These are phyloP conservation scores for Indri indri DNA, from an alignment of 2,113 vertebrate species.

Conservation along the genomic window DNA sequence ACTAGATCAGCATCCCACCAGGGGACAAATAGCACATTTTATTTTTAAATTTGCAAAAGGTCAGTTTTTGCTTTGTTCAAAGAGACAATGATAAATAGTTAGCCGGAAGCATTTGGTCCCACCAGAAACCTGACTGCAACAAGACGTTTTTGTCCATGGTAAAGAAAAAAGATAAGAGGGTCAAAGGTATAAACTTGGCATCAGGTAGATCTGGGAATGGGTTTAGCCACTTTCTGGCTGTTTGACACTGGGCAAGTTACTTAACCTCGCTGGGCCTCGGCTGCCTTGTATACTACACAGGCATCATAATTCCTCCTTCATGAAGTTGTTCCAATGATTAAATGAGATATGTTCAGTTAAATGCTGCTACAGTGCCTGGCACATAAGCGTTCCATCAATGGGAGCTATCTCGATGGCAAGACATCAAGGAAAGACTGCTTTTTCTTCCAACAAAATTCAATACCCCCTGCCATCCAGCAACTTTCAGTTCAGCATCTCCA, in stretches of 20 bases:
- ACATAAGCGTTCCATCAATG: neutral
- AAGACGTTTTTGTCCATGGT: neutral
- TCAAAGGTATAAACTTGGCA: neutral
- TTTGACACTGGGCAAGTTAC: neutral
- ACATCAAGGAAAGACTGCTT: neutral
- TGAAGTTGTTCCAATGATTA: neutral
- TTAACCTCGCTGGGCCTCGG: constrained; percentile 19
- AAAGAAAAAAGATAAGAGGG: neutral
- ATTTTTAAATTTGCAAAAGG: constrained; percentile 36
- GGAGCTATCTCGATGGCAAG: neutral
- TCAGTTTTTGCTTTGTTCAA: constrained; percentile 55
- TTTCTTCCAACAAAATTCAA: neutral
- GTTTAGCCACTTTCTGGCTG: neutral
- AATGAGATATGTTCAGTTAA: neutral
- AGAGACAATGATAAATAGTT: constrained; percentile 34
- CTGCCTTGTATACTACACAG: neutral
- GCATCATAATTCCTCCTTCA: neutral
- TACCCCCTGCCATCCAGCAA: constrained; percentile 63
- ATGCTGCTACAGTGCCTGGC: neutral
- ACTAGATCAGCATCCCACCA: neutral
- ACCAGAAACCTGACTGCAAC: neutral
- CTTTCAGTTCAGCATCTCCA: neutral
- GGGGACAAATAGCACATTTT: neutral
- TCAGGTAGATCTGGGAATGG: neutral
- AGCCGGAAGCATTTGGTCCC: neutral